These are phyloP conservation scores for Uria lomvia DNA, from an alignment of 2,113 vertebrate genomes.

Conservation along the genomic window DNA sequence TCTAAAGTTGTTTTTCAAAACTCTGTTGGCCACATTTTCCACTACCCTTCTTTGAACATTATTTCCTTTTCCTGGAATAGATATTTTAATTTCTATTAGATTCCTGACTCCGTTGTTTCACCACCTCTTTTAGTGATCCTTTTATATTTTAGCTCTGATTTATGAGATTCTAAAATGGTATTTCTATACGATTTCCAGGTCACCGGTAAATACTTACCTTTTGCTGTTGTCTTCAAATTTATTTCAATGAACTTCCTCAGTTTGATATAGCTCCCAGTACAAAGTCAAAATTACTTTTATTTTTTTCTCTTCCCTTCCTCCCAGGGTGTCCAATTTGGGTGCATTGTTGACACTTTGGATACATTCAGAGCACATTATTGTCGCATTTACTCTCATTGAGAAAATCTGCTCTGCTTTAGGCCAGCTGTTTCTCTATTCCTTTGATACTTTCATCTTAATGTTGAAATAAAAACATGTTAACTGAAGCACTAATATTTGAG, in stretches of 20 bases:
- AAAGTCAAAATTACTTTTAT: neutral
- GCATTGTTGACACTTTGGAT: neutral
- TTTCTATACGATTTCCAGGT: neutral
- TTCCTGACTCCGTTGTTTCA: neutral
- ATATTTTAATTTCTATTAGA: neutral
- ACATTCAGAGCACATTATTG: neutral
- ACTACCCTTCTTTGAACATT: neutral
- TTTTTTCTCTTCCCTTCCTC: neutral
- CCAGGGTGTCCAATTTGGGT: neutral
- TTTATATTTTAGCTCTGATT: neutral
- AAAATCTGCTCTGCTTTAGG: neutral
- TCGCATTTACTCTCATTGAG: neutral
- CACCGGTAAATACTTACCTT: neutral
- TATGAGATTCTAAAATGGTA: neutral
- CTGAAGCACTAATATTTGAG: neutral
- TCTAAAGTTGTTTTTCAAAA: neutral
- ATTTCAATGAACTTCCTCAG: neutral
- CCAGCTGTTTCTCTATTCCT: neutral
- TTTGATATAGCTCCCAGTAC: neutral
- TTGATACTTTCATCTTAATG: neutral
- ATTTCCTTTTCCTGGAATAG: neutral
- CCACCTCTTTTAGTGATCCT: neutral
- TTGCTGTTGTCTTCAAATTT: neutral
- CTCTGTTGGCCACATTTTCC: neutral
- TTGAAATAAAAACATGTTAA: neutral